A percentile compares a stretch with the other conserved stretches of the same genome.
Conservation (phyloP, 2,797 vertebrate species). For the Anguilla pacifica region DNA sequence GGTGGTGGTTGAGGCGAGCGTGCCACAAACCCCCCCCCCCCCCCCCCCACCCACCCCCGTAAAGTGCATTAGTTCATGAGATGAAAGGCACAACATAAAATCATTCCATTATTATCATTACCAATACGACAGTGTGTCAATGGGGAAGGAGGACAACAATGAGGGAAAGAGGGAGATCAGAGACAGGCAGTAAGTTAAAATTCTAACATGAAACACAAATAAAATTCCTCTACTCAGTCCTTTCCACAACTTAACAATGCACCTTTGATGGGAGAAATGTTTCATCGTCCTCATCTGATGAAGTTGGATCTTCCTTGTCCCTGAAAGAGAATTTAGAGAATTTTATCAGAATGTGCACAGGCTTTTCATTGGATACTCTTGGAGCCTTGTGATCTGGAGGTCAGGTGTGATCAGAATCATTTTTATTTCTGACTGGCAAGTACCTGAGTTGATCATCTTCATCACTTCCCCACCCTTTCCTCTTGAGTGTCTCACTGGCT, state of each 20-base stretch:
- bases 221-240: neutral
- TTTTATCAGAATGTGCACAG: neutral
- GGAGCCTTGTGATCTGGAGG: neutral
- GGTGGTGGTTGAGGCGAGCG: slow-evolving; percentile 46
- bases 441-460: slow-evolving; percentile 68
- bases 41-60: neutral
- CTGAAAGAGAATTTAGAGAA: slow-evolving; percentile 55
- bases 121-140: neutral
- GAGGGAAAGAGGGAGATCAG: neutral
- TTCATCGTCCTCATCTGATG: slow-evolving; percentile 76
- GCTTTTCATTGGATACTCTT: neutral
- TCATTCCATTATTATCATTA: neutral
- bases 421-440: neutral
- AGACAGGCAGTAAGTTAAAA: neutral
- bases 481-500: slow-evolving; percentile 64
- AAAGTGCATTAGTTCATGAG: slow-evolving; percentile 46
- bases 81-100: slow-evolving; percentile 28
- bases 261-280: slow-evolving; percentile 79
- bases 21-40: slow-evolving; percentile 37
- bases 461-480: slow-evolving; percentile 71
- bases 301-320: slow-evolving; percentile 69
- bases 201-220: neutral
- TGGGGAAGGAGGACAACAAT: neutral
- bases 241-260: slow-evolving; percentile 46
- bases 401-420: neutral